These are phyloP conservation scores for Volucella inanis DNA, from an alignment of 2,888 invertebrate species.

Conservation along the genomic window DNA sequence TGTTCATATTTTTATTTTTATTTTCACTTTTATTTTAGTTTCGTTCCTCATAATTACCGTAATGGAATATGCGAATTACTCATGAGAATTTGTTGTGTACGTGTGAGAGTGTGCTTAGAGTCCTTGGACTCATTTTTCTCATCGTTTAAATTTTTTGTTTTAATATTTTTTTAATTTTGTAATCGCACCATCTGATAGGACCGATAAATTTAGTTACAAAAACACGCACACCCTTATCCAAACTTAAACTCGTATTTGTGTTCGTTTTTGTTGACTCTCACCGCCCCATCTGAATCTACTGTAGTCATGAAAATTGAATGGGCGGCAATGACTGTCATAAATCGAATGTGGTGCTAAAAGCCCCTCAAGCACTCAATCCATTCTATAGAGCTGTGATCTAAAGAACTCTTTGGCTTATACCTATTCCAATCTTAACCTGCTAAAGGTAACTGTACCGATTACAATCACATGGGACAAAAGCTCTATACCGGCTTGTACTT, in stretches of 20 bases:
- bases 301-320: constrained; percentile 54
- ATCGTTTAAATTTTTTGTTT: constrained; percentile 43
- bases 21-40: constrained; percentile 9
- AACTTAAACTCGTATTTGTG: no score
- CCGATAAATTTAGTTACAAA: constrained; percentile 46
- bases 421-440: constrained; percentile 35
- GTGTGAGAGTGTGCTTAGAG: not conserved
- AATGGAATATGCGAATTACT: constrained; percentile 73
- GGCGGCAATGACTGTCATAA: constrained; percentile 48
- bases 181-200: constrained; percentile 48
- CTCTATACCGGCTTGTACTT: constrained; percentile 24
- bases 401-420: not conserved
- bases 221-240: constrained; percentile 1
- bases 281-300: no score
- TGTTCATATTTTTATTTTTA: constrained; percentile 43
- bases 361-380: constrained; percentile 3
- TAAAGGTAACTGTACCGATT: constrained; percentile 68
- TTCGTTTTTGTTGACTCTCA: no score
- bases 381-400: no score
- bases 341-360: constrained; percentile 60
- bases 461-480: constrained; percentile 69
- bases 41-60: constrained; percentile 66
- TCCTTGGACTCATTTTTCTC: constrained; percentile 52
- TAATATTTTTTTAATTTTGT: constrained; percentile 35
- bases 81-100: constrained; percentile 47